Percentiles rank a stretch among this genome's conserved stretches.
Conservation (phyloP, 2,113 vertebrate species). For the Dolichotis patagonum region DNA sequence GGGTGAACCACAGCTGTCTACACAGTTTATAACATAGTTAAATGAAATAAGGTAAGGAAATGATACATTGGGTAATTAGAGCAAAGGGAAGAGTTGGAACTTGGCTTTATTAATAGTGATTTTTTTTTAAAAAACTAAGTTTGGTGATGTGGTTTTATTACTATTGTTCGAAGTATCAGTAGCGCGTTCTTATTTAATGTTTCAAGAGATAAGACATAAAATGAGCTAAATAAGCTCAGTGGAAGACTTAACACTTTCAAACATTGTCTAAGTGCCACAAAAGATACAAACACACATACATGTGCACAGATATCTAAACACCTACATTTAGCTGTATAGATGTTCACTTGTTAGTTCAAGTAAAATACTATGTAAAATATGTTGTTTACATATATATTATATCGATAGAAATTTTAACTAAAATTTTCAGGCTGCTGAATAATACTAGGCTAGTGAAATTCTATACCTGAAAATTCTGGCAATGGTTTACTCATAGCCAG, state of each 20-base stretch:
- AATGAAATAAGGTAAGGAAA: slow-evolving; percentile 18
- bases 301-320: not conserved
- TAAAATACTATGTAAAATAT: not conserved
- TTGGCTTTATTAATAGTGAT: slow-evolving; percentile 29
- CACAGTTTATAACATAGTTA: not conserved
- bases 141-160: slow-evolving; percentile 13
- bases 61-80: not conserved
- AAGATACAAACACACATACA: not conserved
- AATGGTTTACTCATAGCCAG: not conserved
- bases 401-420: not conserved
- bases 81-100: not conserved
- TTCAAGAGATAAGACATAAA: not conserved
- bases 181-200: not conserved
- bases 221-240: not conserved
- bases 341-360: slow-evolving; percentile 9
- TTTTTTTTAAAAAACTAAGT: not conserved
- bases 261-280: not conserved
- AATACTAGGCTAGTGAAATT: not conserved
- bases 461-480: not conserved
- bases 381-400: not conserved
- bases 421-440: not conserved
- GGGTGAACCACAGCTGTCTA: not conserved
- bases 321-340: not conserved
- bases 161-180: not conserved
- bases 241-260: not conserved